Conservation (phyloP, 2,797 vertebrate genomes). For the Argyrosomus regius region DNA sequence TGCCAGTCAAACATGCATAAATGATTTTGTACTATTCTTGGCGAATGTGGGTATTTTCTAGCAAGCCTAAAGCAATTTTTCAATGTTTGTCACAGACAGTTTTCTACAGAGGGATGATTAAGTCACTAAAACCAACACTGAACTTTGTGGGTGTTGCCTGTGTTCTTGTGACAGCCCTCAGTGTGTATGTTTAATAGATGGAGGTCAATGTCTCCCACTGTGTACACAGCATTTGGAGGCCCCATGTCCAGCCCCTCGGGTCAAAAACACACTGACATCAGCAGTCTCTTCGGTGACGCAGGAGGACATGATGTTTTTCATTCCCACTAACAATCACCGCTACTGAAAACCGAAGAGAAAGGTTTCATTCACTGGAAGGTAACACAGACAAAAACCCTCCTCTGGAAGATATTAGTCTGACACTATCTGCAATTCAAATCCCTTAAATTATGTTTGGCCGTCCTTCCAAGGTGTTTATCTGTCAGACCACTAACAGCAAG, state of each 20-base stretch:
- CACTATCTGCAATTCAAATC: conserved; percentile 28
- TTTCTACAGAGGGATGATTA: neutral
- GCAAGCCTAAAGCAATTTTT: neutral
- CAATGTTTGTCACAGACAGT: neutral
- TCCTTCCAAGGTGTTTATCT: conserved; percentile 21
- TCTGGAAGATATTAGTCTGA: conserved; percentile 45
- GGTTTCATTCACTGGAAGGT: conserved; percentile 48
- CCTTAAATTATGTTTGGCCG: conserved; percentile 5
- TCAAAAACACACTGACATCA: conserved; percentile 77
- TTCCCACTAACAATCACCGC: conserved; percentile 33
- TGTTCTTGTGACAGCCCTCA: conserved; percentile 27
- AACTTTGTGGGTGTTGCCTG: neutral
- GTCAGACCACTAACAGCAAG: conserved; percentile 11
- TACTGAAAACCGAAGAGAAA: conserved; percentile 60
- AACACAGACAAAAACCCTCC: conserved; percentile 23
- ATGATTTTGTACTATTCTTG: neutral
- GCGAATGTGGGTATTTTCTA: neutral
- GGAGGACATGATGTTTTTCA: conserved; percentile 68
- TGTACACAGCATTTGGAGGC: conserved; percentile 73
- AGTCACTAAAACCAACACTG: conserved; percentile 34
- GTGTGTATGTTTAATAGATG: conserved; percentile 22
- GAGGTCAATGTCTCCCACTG: conserved; percentile 72
- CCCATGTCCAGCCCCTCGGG: conserved; percentile 30
- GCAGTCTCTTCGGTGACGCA: conserved; percentile 69
- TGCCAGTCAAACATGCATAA: neutral